Base-by-base conservation (phyloP, 1,140 invertebrate genomes). In the Scaptodrosophila lebanonensis region DNA sequence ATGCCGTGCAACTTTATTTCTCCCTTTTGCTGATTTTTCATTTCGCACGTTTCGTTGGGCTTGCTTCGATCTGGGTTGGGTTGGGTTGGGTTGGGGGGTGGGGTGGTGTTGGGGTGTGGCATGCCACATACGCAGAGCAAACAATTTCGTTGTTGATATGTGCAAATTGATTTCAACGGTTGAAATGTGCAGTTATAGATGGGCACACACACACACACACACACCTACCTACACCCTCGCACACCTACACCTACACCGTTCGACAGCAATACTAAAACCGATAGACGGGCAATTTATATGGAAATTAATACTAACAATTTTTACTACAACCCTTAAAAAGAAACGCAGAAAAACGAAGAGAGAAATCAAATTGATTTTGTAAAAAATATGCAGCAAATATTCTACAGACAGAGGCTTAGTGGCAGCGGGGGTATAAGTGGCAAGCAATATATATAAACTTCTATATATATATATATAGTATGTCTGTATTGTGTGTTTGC, bases 71-170 rank as follows among this genome's bases (percentile, higher is more conserved):
- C 45, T 44, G 43, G 8, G 22, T 18, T 15, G 38, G 12, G 5
- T 4, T 12, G 3, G 20, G 43, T n/a, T 11, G 27, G 22, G 8
- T 35, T 18, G 5, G 25, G 7, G 6, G 0, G 8, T 3, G 30
- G 17, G 48, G 16, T 48, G 32, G 30, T n/a, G n/a, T 13, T 43
- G 25, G 51, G 25, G 15, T 18, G 40, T 12, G 16, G 43, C 29
- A 45, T 16, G 32, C 9, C 39, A 36, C 53, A 47, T 56, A 51
- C 56, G 72, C 53, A 68, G 75, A 72, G 68, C 73, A 77, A 77
- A 77, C 73, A 77, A 73, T 82, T 79, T 77, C 73, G 68, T 68
- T 79, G 73, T 77, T 77, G 73, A 77, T 77, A 79, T 77, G 73
- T 77, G 73, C 73, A 77, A 77, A 77, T 77, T 77, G 73, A 77